phyloP scores from a whole-genome alignment of 1,140 invertebrate species.

The Drosophila arawakana region DNA sequence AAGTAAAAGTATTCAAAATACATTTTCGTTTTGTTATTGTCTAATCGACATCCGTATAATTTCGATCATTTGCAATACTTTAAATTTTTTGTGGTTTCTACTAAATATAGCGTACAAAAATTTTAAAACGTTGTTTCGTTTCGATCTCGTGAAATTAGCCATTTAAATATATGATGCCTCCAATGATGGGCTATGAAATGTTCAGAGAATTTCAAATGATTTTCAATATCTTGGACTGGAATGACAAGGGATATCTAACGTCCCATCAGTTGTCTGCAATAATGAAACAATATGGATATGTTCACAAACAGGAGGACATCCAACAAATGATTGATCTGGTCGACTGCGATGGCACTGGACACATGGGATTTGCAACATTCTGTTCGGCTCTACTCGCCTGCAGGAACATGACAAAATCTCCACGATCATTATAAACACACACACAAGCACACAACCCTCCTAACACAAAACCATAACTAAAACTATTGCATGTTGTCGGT shows the following conservation, averaged over 20 bases:
- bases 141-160: background rate
- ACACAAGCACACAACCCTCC: background rate
- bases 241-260: background rate
- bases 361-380: constrained; percentile 20
- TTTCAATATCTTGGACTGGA: constrained; percentile 12
- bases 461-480: background rate
- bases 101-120: background rate
- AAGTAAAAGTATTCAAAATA: background rate
- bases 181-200: background rate
- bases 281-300: constrained; percentile 14
- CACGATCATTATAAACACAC: constrained; percentile 4
- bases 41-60: background rate
- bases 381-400: constrained; percentile 17
- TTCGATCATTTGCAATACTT: background rate
- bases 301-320: background rate
- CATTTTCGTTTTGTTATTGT: background rate
- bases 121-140: background rate
- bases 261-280: constrained; percentile 3
- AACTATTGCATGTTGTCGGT: background rate
- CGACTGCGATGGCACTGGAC: constrained; percentile 7
- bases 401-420: background rate
- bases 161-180: background rate
- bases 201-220: constrained; percentile 13
- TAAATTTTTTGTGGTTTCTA: background rate
- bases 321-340: background rate